Conservation (phyloP, 2,797 vertebrate genomes). For the Oreortyx pictus region DNA sequence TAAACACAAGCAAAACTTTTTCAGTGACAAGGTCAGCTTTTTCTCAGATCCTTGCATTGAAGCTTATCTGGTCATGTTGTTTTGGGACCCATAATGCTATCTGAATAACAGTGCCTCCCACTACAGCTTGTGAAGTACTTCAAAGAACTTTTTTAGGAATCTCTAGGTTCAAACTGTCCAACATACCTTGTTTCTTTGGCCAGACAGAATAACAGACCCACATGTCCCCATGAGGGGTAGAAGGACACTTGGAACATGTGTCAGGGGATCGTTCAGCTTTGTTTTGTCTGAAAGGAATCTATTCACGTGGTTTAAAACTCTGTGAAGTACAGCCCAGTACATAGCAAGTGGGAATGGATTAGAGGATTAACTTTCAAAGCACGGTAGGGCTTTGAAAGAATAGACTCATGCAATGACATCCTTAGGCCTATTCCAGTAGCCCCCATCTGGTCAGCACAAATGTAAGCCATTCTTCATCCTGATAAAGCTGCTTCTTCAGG, state of each 20-base stretch:
- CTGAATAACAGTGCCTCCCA: constrained; percentile 34
- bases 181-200: neutral
- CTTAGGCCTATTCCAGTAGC: neutral
- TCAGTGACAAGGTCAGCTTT: constrained; percentile 42
- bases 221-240: neutral
- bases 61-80: constrained; percentile 25
- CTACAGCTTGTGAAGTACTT: neutral
- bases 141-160: neutral
- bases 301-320: neutral
- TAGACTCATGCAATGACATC: neutral
- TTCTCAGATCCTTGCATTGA: constrained; percentile 14
- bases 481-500: neutral
- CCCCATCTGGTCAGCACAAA: neutral
- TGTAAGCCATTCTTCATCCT: neutral
- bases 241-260: neutral
- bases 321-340: rapidly evolving
- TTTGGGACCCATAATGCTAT: neutral
- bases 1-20: constrained; percentile 18
- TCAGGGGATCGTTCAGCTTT: neutral
- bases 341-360: neutral
- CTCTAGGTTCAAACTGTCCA: neutral
- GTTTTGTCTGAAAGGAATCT: neutral
- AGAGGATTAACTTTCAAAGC: neutral
- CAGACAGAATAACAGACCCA: neutral
- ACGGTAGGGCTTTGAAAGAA: neutral